A percentile compares a stretch with the other conserved stretches of the same genome.
Conservation (phyloP, 2,888 invertebrate species). For the Drosophila pseudotakahashii region DNA sequence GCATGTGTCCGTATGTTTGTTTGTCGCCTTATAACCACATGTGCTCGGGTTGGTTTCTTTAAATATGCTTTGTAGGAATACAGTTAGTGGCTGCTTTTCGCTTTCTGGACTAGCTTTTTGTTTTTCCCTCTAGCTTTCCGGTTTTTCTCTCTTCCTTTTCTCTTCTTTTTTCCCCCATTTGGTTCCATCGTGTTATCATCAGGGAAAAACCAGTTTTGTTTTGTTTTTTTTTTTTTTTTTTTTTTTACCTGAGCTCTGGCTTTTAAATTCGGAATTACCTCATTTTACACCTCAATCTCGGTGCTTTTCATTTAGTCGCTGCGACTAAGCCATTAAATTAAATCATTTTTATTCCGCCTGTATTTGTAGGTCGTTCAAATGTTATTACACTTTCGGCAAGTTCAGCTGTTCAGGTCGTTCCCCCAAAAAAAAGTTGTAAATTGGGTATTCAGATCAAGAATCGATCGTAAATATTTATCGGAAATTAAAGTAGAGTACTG, state of each 20-base stretch:
- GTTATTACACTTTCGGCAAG: constrained; percentile 24
- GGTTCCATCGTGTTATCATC: constrained; percentile 35
- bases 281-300: constrained; percentile 63
- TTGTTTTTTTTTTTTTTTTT: constrained; percentile 24
- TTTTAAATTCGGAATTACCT: constrained; percentile 69
- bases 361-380: constrained; percentile 31
- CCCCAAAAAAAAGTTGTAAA: constrained; percentile 1
- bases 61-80: constrained; percentile 19
- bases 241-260: constrained; percentile 24
- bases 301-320: constrained; percentile 33
- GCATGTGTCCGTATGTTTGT: constrained; percentile 26
- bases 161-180: constrained; percentile 2
- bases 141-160: constrained; percentile 23
- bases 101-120: constrained; percentile 38
- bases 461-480: neutral
- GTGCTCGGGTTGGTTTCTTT: constrained; percentile 33
- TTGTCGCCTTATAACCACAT: constrained; percentile 29
- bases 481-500: neutral
- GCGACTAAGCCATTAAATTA: constrained; percentile 26
- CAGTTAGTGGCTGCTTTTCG: constrained; percentile 49
- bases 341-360: constrained; percentile 13
- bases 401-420: constrained; percentile 11
- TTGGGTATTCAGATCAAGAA: neutral
- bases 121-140: constrained; percentile 36
- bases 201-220: constrained; percentile 34